A percentile compares a stretch with the other conserved stretches of the same genome.
phyloP scores from a whole-genome alignment of 2,797 vertebrate species.

The Syngnathus rostellatus region DNA sequence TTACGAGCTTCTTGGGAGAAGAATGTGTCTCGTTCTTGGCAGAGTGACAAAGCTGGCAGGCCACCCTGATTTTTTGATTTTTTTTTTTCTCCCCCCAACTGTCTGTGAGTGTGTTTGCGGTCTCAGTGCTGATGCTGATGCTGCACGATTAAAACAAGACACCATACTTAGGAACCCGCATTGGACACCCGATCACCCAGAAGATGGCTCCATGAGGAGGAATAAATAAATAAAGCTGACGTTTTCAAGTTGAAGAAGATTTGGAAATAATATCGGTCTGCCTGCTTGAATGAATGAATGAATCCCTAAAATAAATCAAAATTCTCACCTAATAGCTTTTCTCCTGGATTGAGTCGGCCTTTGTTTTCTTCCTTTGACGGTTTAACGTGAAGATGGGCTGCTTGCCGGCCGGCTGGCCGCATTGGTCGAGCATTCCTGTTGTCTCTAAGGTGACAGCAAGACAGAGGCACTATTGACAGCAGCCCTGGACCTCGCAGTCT shows the following conservation, averaged over 20 bases:
- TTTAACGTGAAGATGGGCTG: neutral
- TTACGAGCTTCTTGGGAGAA: constrained; percentile 16
- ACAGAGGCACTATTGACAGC: constrained; percentile 60
- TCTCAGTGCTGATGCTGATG: constrained; percentile 8
- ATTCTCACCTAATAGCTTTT: neutral
- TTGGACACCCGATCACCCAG: neutral
- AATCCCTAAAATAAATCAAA: neutral
- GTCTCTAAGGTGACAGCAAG: constrained; percentile 61
- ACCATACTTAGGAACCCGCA: neutral
- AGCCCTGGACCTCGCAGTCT: constrained; percentile 37
- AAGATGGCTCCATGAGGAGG: neutral
- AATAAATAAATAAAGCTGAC: neutral
- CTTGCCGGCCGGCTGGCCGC: neutral
- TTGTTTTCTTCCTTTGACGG: constrained; percentile 13
- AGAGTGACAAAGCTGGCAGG: constrained; percentile 37
- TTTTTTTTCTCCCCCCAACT: constrained; percentile 3
- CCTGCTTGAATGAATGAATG: neutral
- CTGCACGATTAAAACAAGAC: neutral
- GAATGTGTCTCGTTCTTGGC: constrained; percentile 35
- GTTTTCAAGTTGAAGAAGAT: neutral
- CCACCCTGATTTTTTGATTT: constrained; percentile 10
- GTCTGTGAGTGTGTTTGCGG: constrained; percentile 3
- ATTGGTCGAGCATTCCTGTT: constrained; percentile 49
- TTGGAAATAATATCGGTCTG: neutral
- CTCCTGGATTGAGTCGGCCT: neutral